Base-by-base conservation (phyloP, 2,113 vertebrate species). In the Theristicus caerulescens region DNA sequence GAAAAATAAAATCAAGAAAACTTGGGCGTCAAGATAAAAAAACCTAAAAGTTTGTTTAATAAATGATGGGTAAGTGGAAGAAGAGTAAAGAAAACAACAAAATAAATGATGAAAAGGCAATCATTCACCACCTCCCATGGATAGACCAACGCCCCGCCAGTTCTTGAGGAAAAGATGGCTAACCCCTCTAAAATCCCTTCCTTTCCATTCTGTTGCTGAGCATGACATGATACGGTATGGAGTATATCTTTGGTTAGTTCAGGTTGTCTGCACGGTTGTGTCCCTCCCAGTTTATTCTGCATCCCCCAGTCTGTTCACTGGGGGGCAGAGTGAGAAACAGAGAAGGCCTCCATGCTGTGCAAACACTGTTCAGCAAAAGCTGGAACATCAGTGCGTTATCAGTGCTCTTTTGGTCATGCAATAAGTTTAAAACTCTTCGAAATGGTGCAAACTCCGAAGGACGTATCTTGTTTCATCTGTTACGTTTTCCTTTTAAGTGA, bases 181-280 rank as follows among this genome's bases (percentile, higher is more conserved):
- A 20, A 13, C 8, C 20, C 4, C 21, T 36, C 24, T 44, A 9
- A 85, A 86, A 79, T 70, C 16, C 29, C 11, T 61, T 55, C 8
- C 32, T 70, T 57, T 65, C 36, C 24, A 7, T 71, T 66, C 57
- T 74, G 2, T 17, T 80, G n/a, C 57, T 79, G 47, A 76, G 15
- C 11, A 17, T 11, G 25, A 4, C 0, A 0, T 38, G 40, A 16
- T 9, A 16, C 10, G 34, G 10, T 25, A 14, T 9, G 26, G 51
- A 54, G 26, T 40, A 21, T 24, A 47, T 79, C 31, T 66, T 22
- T 6, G 24, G 29, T 10, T 54, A 18, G 18, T 70, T 46, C 0
- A 0, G 13, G 11, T 73, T 66, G 16, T 22, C 47, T 55, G 40
- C 11, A 34, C 4, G 3, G 11, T 16, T 74, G 26, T 74, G 27